A percentile compares a stretch with the other conserved stretches of the same genome.
Conservation (phyloP, 1,140 invertebrate species). For the Bactericera cockerelli region DNA sequence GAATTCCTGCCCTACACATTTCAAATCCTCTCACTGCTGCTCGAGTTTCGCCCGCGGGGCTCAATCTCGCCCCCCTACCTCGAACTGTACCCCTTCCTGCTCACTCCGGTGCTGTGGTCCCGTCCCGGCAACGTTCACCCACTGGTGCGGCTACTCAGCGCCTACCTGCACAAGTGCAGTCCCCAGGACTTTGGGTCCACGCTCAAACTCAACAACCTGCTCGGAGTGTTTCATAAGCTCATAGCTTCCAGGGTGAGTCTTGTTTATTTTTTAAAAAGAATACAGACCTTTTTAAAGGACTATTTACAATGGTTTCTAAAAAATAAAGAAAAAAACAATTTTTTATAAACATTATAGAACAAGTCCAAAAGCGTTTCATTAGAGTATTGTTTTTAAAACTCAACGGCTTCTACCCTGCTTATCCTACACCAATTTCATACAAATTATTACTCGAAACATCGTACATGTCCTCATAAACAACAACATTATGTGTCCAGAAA, state of each 20-base stretch:
- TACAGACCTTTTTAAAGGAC: too few species aligned
- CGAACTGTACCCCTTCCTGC: constrained; percentile 70
- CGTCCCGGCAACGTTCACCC: constrained; percentile 81
- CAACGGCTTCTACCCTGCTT: too few species aligned
- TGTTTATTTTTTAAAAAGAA: too few species aligned
- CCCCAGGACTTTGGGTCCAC: constrained; percentile 24
- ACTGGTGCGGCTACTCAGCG: constrained; percentile 71
- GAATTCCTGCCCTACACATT: constrained; percentile 97
- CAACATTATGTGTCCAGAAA: too few species aligned
- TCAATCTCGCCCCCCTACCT: constrained; percentile 67
- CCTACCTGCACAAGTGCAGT: constrained; percentile 43
- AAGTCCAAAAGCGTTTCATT: too few species aligned
- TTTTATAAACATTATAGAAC: too few species aligned
- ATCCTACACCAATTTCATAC: too few species aligned
- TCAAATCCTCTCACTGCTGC: constrained; percentile 81
- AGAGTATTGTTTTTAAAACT: too few species aligned
- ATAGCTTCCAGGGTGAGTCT: constrained; percentile 71
- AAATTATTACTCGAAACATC: too few species aligned
- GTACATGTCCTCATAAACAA: too few species aligned
- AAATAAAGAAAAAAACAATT: too few species aligned
- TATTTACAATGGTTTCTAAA: too few species aligned
- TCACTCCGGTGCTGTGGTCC: constrained; percentile 82
- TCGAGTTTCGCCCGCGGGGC: constrained; percentile 54
- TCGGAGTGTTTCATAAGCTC: constrained; percentile 93
- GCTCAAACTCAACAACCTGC: constrained; percentile 41